phyloP scores from a whole-genome alignment of 37 sponge, comb jelly and placozoan species.

The Eunapius fragilis region DNA sequence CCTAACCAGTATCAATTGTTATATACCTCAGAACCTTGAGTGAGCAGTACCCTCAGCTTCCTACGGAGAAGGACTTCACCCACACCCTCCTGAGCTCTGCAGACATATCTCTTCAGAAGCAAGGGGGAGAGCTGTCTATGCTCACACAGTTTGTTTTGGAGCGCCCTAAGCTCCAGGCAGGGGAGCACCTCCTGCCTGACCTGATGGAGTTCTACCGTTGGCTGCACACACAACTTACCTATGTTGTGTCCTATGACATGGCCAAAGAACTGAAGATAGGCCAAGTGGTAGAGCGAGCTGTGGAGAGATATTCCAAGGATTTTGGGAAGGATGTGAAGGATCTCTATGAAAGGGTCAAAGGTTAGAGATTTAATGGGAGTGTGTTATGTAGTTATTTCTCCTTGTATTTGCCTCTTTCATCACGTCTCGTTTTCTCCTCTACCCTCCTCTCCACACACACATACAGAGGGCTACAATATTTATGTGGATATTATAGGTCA shows the following conservation, averaged over 20 bases:
- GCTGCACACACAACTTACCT: conserved; percentile 50
- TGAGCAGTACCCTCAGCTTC: conserved; percentile 5
- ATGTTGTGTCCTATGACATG: conserved; percentile 6
- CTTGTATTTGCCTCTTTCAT: neutral
- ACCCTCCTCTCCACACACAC: neutral
- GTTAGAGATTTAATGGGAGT: conserved; percentile 4
- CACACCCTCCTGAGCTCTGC: neutral
- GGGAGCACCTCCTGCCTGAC: conserved; percentile 10
- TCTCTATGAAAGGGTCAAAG: conserved; percentile 57
- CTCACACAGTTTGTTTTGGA: conserved; percentile 38
- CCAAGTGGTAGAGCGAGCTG: conserved; percentile 1
- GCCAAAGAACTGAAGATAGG: conserved; percentile 13
- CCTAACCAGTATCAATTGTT: no score
- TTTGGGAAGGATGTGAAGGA: neutral
- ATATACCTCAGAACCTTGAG: conserved; percentile 25
- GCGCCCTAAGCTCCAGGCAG: conserved; percentile 29
- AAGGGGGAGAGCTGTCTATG: neutral
- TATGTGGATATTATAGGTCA: conserved; percentile 72
- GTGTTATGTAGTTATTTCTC: no score
- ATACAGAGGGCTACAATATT: conserved; percentile 48
- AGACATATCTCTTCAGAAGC: neutral
- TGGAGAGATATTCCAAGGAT: neutral
- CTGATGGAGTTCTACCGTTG: conserved; percentile 78
- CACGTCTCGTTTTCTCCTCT: neutral
- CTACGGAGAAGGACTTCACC: neutral